Percentiles rank a stretch among this genome's conserved stretches.
Evolutionary conservation across 1,140 invertebrate species (phyloP).

Genomic region (Apis dorsata): DNA sequence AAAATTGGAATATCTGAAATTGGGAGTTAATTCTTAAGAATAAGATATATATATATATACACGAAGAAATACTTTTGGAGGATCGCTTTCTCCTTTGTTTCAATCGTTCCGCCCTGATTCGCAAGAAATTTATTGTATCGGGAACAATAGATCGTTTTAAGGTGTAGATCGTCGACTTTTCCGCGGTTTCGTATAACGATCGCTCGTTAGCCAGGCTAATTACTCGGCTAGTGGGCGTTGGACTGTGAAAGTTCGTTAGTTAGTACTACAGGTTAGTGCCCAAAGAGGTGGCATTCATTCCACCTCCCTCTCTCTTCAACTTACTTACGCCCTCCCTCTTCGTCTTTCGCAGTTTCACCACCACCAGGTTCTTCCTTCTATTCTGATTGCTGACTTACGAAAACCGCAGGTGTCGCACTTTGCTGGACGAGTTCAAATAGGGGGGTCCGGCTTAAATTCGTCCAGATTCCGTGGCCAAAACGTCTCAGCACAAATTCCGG

Average conservation of each 20-base stretch:
- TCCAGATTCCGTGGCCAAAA: not conserved
- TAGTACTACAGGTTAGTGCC: constrained; percentile 52
- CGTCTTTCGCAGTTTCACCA: not conserved
- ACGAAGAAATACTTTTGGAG: too few species aligned
- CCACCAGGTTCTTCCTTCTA: constrained; percentile 6
- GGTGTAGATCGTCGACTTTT: constrained; percentile 56
- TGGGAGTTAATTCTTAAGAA: too few species aligned
- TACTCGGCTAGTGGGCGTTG: constrained; percentile 56
- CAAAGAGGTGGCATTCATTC: constrained; percentile 40
- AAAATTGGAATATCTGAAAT: too few species aligned
- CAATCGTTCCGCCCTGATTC: not conserved
- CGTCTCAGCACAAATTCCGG: too few species aligned
- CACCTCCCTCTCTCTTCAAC: not conserved
- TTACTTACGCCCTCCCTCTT: not conserved
- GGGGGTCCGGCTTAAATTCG: not conserved
- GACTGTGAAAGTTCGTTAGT: constrained; percentile 63
- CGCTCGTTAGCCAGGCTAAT: constrained; percentile 64
- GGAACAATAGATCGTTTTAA: constrained; percentile 52
- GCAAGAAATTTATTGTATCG: constrained; percentile 8
- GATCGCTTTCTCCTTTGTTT: too few species aligned
- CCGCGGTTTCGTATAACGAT: constrained; percentile 60
- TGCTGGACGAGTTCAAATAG: constrained; percentile 12
- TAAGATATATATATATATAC: too few species aligned
- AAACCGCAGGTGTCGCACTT: constrained; percentile 46
- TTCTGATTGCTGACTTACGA: constrained; percentile 44